Conservation (phyloP, 2,888 invertebrate species). For the Eupithecia abbreviata region DNA sequence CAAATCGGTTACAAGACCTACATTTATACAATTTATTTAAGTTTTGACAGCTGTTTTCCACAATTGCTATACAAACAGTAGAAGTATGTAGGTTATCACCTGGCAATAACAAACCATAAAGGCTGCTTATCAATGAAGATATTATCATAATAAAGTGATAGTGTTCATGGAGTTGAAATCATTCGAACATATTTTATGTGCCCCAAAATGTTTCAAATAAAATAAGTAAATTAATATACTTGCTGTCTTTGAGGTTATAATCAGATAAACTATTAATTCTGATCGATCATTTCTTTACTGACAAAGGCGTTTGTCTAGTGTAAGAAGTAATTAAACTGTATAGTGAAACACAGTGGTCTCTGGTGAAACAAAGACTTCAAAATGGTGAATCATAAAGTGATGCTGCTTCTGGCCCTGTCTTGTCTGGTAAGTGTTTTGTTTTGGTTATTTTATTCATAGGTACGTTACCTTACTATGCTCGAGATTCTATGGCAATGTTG, state of each 20-base stretch:
- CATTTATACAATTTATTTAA: conserved; percentile 22
- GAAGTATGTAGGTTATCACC: conserved; percentile 61
- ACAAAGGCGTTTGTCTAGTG: conserved; percentile 70
- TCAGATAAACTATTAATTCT: conserved; percentile 16
- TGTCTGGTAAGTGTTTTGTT: conserved; percentile 63
- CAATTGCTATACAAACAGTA: conserved; percentile 34
- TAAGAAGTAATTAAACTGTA: conserved; percentile 59
- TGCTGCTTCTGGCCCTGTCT: conserved; percentile 50
- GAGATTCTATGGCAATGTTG: neutral
- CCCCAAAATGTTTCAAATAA: neutral
- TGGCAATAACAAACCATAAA: conserved; percentile 57
- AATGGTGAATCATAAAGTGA: conserved; percentile 57
- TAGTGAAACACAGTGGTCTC: neutral
- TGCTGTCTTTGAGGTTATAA: neutral
- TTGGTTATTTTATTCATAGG: neutral
- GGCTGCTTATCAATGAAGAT: conserved; percentile 54
- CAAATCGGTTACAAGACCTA: conserved; percentile 10
- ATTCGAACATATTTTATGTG: conserved; percentile 47
- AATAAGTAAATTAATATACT: neutral
- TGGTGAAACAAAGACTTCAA: conserved; percentile 45
- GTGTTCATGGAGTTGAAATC: conserved; percentile 54
- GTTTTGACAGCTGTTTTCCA: conserved; percentile 42
- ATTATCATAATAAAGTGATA: conserved; percentile 37
- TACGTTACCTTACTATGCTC: neutral
- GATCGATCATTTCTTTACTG: conserved; percentile 64